phyloP scores from a whole-genome alignment of 2,888 invertebrate species.

The Agrochola lychnidis region DNA sequence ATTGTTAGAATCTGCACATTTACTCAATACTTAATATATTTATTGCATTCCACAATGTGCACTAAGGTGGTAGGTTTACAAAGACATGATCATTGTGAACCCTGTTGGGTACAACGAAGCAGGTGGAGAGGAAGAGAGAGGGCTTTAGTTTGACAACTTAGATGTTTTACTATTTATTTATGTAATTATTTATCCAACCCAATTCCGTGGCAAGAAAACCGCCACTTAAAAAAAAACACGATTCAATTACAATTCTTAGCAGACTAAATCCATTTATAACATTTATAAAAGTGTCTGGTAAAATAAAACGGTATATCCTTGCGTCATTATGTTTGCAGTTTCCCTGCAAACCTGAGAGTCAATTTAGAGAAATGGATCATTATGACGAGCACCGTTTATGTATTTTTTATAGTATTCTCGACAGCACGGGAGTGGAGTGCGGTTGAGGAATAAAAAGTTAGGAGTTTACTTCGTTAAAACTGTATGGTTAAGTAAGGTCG shows the following conservation, averaged over 20 bases:
- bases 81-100: too few relatives aligned
- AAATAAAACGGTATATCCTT: background rate
- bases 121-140: too few relatives aligned
- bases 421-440: background rate
- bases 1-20: too few relatives aligned
- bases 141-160: too few relatives aligned
- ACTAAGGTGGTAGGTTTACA: too few relatives aligned
- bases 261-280: background rate
- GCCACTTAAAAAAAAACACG: background rate
- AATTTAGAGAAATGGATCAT: slow-evolving; percentile 53
- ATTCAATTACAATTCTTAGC: background rate
- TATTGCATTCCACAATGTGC: too few relatives aligned
- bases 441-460: slow-evolving; percentile 2
- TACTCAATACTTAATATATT: too few relatives aligned
- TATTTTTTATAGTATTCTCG: background rate
- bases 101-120: too few relatives aligned
- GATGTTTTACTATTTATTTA: too few relatives aligned
- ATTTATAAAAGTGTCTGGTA: background rate
- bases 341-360: slow-evolving; percentile 33
- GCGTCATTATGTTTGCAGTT: slow-evolving; percentile 6
- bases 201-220: background rate
- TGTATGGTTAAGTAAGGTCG: background rate
- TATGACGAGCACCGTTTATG: slow-evolving; percentile 34
- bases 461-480: background rate
- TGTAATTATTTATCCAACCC: too few relatives aligned